phyloP scores from a whole-genome alignment of 2,113 vertebrate genomes.

The Numida meleagris region DNA sequence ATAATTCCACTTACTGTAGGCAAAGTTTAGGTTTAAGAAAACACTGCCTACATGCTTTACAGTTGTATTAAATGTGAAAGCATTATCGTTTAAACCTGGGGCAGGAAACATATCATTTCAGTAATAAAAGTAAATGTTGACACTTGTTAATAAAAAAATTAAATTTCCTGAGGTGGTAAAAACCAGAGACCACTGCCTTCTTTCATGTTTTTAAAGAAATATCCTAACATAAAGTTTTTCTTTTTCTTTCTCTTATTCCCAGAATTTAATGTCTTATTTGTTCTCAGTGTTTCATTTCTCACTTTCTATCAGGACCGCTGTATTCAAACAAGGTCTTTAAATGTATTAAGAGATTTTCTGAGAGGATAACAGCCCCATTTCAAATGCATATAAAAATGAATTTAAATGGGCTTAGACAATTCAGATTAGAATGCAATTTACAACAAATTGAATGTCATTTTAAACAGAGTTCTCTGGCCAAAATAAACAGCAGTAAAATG shows the following conservation, averaged over 20 bases:
- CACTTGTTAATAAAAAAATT: not conserved
- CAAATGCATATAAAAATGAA: not conserved
- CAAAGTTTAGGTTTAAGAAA: not conserved
- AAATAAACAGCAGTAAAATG: not conserved
- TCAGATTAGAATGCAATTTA: not conserved
- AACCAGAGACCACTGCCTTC: not conserved
- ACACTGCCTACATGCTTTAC: not conserved
- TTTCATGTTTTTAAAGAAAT: not conserved
- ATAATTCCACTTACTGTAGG: not conserved
- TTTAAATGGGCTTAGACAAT: not conserved
- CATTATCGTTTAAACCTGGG: not conserved
- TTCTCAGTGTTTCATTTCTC: not conserved
- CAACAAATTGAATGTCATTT: conserved; percentile 5
- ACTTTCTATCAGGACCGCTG: not conserved
- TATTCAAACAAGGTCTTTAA: conserved; percentile 1
- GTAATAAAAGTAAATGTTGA: not conserved
- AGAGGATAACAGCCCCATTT: not conserved
- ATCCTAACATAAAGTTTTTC: not conserved
- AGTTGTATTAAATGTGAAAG: not conserved
- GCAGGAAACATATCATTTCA: not conserved
- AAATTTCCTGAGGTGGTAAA: not conserved
- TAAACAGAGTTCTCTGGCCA: not conserved
- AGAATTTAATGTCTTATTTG: not conserved
- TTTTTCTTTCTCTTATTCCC: not conserved
- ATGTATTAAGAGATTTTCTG: conserved; percentile 20